phyloP scores from a whole-genome alignment of 2,888 invertebrate genomes.

The Galerucella calmariensis region DNA sequence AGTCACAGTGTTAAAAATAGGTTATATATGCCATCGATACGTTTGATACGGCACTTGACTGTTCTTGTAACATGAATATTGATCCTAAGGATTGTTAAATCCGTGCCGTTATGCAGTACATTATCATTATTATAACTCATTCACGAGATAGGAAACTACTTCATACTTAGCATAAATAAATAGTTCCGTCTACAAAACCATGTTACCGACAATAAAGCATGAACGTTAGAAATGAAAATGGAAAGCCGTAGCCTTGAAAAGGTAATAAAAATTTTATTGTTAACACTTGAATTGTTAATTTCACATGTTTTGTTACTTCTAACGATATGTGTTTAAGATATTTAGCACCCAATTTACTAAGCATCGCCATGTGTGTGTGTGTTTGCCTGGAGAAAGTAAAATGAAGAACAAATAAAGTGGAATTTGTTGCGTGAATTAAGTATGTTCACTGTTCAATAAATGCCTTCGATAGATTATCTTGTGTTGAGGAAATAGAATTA shows the following conservation, averaged over 20 bases:
- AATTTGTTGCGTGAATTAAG: neutral
- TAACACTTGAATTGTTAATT: neutral
- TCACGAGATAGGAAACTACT: neutral
- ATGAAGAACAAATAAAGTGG: conserved; percentile 1
- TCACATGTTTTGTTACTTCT: conserved; percentile 12
- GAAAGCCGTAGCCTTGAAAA: conserved; percentile 7
- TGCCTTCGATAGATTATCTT: neutral
- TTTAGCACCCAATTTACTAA: conserved; percentile 1
- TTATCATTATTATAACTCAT: neutral
- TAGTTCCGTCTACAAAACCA: conserved; percentile 3
- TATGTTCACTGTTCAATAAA: neutral
- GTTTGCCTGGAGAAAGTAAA: conserved; percentile 8
- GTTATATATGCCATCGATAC: too few relatives aligned
- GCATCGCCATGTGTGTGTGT: neutral
- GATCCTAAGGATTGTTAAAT: too few relatives aligned
- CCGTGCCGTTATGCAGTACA: neutral
- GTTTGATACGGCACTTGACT: too few relatives aligned
- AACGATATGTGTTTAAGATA: conserved; percentile 5
- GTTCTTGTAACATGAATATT: too few relatives aligned
- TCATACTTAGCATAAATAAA: neutral
- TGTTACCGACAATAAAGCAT: neutral
- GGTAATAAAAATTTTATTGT: conserved; percentile 9
- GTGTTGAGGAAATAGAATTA: neutral
- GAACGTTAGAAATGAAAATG: conserved; percentile 4
- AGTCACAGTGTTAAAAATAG: too few relatives aligned